phyloP scores from a whole-genome alignment of 1,140 invertebrate species.

The Hyles vespertilio region DNA sequence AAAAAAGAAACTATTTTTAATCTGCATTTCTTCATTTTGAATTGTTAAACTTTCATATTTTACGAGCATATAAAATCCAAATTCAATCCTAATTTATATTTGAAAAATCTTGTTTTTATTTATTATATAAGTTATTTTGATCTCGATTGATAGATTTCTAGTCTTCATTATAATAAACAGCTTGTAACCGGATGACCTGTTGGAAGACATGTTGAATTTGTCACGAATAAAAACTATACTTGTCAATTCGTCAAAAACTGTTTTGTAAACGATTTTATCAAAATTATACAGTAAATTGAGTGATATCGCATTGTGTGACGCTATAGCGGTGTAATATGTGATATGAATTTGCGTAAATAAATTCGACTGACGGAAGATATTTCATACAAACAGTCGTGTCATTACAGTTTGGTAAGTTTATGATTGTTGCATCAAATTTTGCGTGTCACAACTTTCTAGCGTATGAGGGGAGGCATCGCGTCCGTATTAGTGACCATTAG shows the following conservation, averaged over 20 bases:
- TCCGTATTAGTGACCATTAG: conserved; percentile 17
- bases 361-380: conserved; percentile 38
- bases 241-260: conserved; percentile 72
- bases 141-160: too few species aligned
- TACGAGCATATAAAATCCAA: too few species aligned
- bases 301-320: conserved; percentile 55
- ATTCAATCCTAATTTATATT: too few species aligned
- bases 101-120: too few species aligned
- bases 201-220: conserved; percentile 72
- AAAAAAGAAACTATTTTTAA: too few species aligned
- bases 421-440: conserved; percentile 54
- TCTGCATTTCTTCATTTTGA: too few species aligned
- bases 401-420: conserved; percentile 65
- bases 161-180: too few species aligned
- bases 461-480: conserved; percentile 1
- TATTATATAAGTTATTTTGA: too few species aligned
- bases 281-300: conserved; percentile 60
- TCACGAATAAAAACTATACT: conserved; percentile 64
- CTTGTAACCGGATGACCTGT: conserved; percentile 51
- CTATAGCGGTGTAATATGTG: conserved; percentile 61
- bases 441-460: conserved; percentile 52
- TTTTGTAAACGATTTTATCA: conserved; percentile 68
- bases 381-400: conserved; percentile 39
- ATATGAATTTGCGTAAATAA: conserved; percentile 58
- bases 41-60: too few species aligned